phyloP scores from a whole-genome alignment of 2,113 vertebrate species.

The Astur gentilis region DNA sequence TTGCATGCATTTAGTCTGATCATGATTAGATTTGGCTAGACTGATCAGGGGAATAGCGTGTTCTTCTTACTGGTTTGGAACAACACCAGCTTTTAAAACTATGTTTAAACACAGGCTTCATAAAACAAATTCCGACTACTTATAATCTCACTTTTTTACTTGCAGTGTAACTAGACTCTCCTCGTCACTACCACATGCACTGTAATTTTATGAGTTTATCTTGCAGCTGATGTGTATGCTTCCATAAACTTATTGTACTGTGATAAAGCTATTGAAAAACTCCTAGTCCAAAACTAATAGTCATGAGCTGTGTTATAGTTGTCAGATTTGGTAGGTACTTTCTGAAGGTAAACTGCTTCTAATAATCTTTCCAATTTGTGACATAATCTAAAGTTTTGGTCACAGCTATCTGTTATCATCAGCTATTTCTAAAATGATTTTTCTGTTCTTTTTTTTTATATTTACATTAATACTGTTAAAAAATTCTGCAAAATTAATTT shows the following conservation, averaged over 20 bases:
- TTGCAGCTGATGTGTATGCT: background rate
- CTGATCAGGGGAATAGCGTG: background rate
- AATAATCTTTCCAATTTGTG: background rate
- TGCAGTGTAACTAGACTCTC: background rate
- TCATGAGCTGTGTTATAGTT: background rate
- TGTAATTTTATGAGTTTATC: background rate
- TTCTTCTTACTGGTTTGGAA: background rate
- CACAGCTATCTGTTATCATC: background rate
- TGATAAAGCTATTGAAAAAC: background rate
- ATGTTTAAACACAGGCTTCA: background rate
- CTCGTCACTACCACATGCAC: fast-evolving
- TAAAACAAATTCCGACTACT: background rate
- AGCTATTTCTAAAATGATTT: background rate
- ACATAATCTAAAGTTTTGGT: background rate
- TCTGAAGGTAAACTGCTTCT: background rate
- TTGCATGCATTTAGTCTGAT: background rate
- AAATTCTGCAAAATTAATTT: background rate
- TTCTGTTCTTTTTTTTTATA: background rate
- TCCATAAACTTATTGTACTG: fast-evolving
- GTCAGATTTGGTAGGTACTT: background rate
- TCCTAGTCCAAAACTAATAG: background rate
- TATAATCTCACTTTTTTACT: background rate
- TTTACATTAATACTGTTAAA: background rate
- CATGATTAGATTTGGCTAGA: background rate
- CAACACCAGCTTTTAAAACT: background rate